Percentiles rank a stretch among this genome's conserved stretches.
These are phyloP conservation scores for Austrofundulus limnaeus DNA, from an alignment of 2,113 vertebrate species.

Conservation along the genomic window DNA sequence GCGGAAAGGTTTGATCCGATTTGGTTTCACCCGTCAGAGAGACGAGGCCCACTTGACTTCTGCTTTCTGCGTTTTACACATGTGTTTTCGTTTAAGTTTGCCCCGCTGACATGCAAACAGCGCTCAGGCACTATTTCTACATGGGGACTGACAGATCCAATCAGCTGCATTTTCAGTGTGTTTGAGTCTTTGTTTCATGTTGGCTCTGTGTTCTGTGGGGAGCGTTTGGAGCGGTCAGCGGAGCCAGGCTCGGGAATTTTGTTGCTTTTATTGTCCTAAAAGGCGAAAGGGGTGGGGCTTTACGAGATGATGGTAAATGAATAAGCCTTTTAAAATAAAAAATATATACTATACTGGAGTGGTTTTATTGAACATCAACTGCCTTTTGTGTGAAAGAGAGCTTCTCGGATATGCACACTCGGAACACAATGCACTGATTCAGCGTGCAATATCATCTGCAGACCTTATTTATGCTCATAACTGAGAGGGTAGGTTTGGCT, in stretches of 20 bases:
- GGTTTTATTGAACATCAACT: no score
- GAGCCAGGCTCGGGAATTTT: constrained; percentile 35
- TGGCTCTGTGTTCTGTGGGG: constrained; percentile 36
- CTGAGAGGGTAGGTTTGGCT: constrained; percentile 21
- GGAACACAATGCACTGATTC: constrained; percentile 16
- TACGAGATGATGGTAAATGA: constrained; percentile 28
- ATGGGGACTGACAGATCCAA: constrained; percentile 52
- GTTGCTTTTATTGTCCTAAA: constrained; percentile 29
- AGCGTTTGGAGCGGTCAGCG: constrained; percentile 40
- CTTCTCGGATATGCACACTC: not conserved
- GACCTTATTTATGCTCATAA: constrained; percentile 18
- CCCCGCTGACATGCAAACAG: constrained; percentile 52
- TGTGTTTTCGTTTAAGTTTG: constrained; percentile 73
- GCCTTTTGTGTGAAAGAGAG: no score
- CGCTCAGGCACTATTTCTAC: constrained; percentile 53
- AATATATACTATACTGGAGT: no score
- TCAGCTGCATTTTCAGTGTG: constrained; percentile 41
- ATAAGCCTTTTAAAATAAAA: constrained; percentile 9
- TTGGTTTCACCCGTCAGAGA: constrained; percentile 46
- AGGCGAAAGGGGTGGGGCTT: constrained; percentile 23
- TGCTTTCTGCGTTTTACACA: constrained; percentile 65
- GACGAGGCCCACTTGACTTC: constrained; percentile 36
- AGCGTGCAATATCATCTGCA: constrained; percentile 2
- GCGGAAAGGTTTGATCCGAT: constrained; percentile 42
- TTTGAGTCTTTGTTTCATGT: constrained; percentile 36